Evolutionary conservation across 2,113 vertebrate genomes (phyloP).

Genomic region (Eubucco bourcierii): DNA sequence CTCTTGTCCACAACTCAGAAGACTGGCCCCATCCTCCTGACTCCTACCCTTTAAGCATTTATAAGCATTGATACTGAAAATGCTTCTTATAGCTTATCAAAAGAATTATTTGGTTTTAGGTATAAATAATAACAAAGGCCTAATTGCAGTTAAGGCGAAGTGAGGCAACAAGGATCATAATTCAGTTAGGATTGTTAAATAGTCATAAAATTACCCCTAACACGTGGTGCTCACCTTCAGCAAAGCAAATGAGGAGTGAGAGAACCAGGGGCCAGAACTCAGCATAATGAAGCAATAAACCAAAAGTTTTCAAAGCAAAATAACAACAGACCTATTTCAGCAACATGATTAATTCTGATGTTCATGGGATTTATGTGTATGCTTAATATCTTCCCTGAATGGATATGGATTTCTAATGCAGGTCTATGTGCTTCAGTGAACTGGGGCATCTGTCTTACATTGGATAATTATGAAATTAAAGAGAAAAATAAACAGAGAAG

Average conservation of each 20-base stretch:
- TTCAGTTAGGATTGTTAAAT: neutral
- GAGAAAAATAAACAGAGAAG: neutral
- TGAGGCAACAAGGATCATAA: neutral
- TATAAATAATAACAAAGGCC: neutral
- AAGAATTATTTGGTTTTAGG: neutral
- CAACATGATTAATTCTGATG: neutral
- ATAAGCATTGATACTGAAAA: neutral
- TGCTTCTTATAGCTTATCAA: neutral
- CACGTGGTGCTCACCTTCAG: neutral
- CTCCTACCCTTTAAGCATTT: too few species aligned
- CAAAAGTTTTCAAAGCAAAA: conserved; percentile 25
- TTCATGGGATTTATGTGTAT: neutral
- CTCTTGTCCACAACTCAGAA: too few species aligned
- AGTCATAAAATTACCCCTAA: conserved; percentile 8
- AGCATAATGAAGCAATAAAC: neutral
- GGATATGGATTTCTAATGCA: conserved; percentile 1
- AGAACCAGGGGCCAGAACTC: neutral
- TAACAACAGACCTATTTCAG: neutral
- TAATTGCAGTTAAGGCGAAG: neutral
- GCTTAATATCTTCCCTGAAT: neutral
- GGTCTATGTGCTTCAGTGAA: neutral
- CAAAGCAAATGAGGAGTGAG: neutral
- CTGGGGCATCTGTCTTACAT: neutral
- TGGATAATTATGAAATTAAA: neutral
- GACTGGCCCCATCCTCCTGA: too few species aligned